phyloP scores from a whole-genome alignment of 2,113 vertebrate genomes.

The Lathamus discolor region DNA sequence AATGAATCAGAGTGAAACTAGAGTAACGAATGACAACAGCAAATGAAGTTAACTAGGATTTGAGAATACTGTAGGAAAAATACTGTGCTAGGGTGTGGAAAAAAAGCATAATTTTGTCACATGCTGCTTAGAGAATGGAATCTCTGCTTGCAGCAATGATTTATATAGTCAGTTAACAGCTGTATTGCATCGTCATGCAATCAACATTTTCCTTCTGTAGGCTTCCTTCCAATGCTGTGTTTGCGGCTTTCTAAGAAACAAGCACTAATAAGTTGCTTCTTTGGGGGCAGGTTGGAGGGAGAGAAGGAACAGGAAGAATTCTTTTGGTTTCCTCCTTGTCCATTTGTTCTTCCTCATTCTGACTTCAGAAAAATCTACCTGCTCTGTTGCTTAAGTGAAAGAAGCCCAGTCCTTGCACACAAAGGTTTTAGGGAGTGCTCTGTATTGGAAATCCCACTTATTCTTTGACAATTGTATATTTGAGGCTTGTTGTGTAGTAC shows the following conservation, averaged over 20 bases:
- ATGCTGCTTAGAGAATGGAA: not conserved
- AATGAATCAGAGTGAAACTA: not conserved
- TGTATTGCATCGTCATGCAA: not conserved
- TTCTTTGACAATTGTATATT: not conserved
- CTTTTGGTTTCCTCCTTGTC: not conserved
- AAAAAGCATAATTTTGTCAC: not conserved
- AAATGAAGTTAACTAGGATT: not conserved
- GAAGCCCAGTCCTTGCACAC: not conserved
- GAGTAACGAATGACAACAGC: not conserved
- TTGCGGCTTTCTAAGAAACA: not conserved
- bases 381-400: not conserved
- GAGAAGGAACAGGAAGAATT: not conserved
- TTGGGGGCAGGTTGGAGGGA: not conserved
- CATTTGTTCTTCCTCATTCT: not conserved
- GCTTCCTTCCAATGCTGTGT: not conserved
- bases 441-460: not conserved
- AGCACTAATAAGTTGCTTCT: not conserved
- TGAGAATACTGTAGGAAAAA: not conserved
- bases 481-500: not conserved
- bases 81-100: not conserved
- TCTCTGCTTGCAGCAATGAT: not conserved
- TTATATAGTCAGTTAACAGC: not conserved
- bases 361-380: not conserved
- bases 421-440: not conserved
- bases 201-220: not conserved